Percentiles rank a stretch among this genome's conserved stretches.
Conservation (phyloP, 35 echinoderm and acorn worm genomes). For the Apostichopus californicus region DNA sequence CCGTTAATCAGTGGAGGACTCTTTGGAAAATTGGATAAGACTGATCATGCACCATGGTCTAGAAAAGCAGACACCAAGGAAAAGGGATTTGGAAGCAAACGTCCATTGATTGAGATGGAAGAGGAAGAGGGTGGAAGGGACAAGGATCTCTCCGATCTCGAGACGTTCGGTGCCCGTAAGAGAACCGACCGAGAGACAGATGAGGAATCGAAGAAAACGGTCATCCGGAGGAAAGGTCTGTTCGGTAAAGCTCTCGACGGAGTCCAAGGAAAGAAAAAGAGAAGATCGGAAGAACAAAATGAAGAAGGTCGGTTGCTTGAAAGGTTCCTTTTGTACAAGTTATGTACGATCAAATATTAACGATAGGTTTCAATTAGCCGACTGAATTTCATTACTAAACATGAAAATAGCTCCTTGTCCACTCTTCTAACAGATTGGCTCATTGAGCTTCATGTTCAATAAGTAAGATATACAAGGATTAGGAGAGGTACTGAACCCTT, state of each 20-base stretch:
- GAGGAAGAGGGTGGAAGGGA: background rate
- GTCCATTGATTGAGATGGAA: constrained; percentile 40
- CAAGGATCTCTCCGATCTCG: background rate
- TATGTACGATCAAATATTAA: background rate
- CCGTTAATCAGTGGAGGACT: background rate
- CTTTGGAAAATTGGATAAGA: background rate
- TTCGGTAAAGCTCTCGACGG: constrained; percentile 19
- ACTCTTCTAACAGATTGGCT: too few relatives aligned
- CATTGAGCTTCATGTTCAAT: too few relatives aligned
- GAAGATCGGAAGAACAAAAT: constrained; percentile 14
- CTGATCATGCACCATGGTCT: background rate
- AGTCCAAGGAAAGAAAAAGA: constrained; percentile 24
- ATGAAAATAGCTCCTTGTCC: too few relatives aligned
- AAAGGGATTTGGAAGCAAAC: background rate
- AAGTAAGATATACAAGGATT: too few relatives aligned
- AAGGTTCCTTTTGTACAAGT: background rate
- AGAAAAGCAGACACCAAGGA: background rate
- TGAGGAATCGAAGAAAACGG: background rate
- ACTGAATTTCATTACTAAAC: too few relatives aligned
- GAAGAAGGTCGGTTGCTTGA: constrained; percentile 6
- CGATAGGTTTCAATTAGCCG: too few relatives aligned
- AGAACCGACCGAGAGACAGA: background rate
- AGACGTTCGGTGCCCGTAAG: background rate
- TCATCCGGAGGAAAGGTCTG: background rate
- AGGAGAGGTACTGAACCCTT: too few relatives aligned